These are phyloP conservation scores for Neoitamus cyanurus DNA, from an alignment of 2,888 invertebrate genomes.

Conservation along the genomic window DNA sequence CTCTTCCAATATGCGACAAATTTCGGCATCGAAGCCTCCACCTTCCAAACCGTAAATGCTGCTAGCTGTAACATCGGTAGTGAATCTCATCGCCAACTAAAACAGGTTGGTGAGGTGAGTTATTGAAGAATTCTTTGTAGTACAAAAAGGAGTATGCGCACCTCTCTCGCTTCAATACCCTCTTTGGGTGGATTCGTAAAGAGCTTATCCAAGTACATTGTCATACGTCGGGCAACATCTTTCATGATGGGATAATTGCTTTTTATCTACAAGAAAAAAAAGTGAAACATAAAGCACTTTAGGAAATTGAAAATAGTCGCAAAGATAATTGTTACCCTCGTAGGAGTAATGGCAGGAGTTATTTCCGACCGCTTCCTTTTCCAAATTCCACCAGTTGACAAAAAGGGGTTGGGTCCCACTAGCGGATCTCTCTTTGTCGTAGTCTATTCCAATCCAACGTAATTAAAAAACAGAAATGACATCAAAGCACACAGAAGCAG, in stretches of 20 bases:
- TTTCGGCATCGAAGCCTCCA: conserved; percentile 55
- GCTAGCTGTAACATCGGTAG: conserved; percentile 58
- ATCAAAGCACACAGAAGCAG: background rate
- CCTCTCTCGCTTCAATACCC: conserved; percentile 66
- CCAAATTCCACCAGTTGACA: conserved; percentile 57
- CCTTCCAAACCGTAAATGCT: conserved; percentile 62
- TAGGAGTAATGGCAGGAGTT: conserved; percentile 55
- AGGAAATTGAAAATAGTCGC: no score
- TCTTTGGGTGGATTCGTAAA: conserved; percentile 55
- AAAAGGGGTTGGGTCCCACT: conserved; percentile 58
- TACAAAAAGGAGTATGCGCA: conserved; percentile 52
- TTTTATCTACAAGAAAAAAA: conserved; percentile 48
- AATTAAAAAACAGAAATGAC: background rate
- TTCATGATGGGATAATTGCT: conserved; percentile 67
- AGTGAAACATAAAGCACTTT: background rate
- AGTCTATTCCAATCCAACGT: no score
- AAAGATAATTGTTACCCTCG: conserved; percentile 49
- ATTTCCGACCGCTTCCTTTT: conserved; percentile 55
- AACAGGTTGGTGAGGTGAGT: background rate
- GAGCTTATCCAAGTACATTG: conserved; percentile 62
- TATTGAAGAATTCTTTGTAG: background rate
- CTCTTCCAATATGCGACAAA: conserved; percentile 49
- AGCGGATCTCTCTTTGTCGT: conserved; percentile 54
- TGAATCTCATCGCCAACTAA: conserved; percentile 59
- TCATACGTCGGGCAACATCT: conserved; percentile 65